Base-by-base conservation (phyloP, 2,888 invertebrate genomes). In the Sphaerophoria taeniata region DNA sequence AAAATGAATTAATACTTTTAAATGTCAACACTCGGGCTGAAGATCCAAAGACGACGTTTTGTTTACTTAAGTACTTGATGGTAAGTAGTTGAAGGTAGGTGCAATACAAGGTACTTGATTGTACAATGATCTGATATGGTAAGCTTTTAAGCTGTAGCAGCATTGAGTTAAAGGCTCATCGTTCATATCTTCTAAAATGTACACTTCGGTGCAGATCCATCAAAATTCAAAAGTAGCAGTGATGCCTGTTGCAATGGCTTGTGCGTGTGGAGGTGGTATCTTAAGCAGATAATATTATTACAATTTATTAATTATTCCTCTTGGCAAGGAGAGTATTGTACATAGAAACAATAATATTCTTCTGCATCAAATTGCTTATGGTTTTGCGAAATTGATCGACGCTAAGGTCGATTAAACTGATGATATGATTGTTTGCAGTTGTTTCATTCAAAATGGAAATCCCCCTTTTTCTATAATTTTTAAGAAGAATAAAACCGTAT, bases 1-100 rank as follows among this genome's bases (percentile, higher is more conserved):
- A 83, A 83, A 83, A 83, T 71, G 74, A 83, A 83, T 79, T 70
- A 83, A 83, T 79, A 83, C 73, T 78, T 83, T 83, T 83, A 83
- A 83, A 83, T 83, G 82, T 78, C 82, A 83, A 83, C 82, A 73
- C 78, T 78, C 31, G 61, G 70, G 63, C 31, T 45, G 69, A 9
- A 45, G 78, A 24, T 67, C 5, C 24, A 24, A 24, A 24, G 24
- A 24, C 24, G 24, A 24, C 9, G 45, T 51, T 65, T 51, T 45
- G 47, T 63, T 63, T 63, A 33, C 14, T 47, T 67, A 53, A 16
- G 53, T 65, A 12, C 43, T 12, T 34, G 60, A 6, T 58, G 58
- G 58, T 58, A 36, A 39, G 14, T 24, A 60, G 12, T 24, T 24
- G 56, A 9, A 45, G 45, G 45, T n/a, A 45, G 45, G 11, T 24